phyloP scores from a whole-genome alignment of 2,113 vertebrate genomes.

The Indri indri region DNA sequence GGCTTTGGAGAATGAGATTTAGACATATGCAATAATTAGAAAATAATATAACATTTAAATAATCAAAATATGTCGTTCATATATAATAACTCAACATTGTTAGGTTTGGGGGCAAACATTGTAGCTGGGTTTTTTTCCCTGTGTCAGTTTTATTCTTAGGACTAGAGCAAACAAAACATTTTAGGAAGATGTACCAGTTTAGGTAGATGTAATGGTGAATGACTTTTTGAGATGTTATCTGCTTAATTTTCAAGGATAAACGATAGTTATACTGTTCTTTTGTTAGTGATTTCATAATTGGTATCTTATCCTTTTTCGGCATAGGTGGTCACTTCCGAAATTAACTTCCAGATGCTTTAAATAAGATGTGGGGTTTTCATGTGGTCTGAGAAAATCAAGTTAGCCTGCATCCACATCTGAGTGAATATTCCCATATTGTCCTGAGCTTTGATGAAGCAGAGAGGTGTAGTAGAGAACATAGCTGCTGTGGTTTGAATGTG shows the following conservation, averaged over 20 bases:
- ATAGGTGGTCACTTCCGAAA: background rate
- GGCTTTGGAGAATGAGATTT: background rate
- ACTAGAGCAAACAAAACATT: background rate
- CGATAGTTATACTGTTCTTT: background rate
- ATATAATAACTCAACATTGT: background rate
- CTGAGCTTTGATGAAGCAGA: background rate
- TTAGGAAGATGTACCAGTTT: background rate
- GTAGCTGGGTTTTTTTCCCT: background rate
- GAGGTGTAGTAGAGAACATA: no score
- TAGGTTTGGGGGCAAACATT: background rate
- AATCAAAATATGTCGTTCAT: conserved; percentile 7
- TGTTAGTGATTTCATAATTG: background rate
- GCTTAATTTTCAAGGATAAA: conserved; percentile 9
- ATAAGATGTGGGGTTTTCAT: background rate
- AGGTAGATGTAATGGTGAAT: background rate
- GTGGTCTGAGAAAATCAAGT: background rate
- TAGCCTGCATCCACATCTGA: background rate
- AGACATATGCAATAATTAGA: conserved; percentile 9
- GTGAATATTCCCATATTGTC: background rate
- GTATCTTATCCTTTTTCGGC: background rate
- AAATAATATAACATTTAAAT: background rate
- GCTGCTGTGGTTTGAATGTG: background rate
- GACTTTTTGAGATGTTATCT: background rate
- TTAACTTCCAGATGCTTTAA: background rate
- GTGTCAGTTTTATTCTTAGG: background rate